A percentile compares a stretch with the other conserved stretches of the same genome.
Conservation (phyloP, 2,113 vertebrate genomes). For the Daphoenositta chrysoptera region DNA sequence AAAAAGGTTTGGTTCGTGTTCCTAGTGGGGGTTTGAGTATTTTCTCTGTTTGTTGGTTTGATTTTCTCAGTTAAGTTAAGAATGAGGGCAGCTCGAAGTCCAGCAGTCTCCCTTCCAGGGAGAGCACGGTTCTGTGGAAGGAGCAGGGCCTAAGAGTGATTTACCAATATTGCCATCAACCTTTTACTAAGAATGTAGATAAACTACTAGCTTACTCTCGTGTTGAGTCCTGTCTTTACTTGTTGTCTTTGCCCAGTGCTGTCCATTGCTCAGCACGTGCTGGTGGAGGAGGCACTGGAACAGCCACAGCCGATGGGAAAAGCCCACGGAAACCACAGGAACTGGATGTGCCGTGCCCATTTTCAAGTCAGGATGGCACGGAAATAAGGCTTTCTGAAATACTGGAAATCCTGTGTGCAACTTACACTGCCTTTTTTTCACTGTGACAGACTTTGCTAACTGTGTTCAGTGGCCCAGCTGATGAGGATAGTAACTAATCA, state of each 20-base stretch:
- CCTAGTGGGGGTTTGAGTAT: rapidly evolving
- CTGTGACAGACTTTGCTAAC: background rate
- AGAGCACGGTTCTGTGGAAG: rapidly evolving
- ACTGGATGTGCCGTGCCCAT: rapidly evolving
- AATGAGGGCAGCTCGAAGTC: rapidly evolving
- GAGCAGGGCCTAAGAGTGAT: background rate
- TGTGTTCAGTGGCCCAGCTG: background rate
- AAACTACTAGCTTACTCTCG: rapidly evolving
- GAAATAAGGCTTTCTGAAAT: background rate
- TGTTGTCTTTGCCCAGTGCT: background rate
- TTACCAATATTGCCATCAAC: rapidly evolving
- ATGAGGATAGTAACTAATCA: background rate
- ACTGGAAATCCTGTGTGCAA: rapidly evolving
- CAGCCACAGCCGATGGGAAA: background rate
- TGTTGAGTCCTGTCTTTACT: background rate
- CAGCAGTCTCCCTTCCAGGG: too few relatives aligned
- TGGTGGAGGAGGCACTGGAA: background rate
- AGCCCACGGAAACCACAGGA: rapidly evolving
- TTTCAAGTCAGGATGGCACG: background rate
- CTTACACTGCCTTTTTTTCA: background rate
- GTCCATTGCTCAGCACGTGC: rapidly evolving
- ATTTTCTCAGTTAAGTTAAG: background rate
- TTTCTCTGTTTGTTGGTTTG: rapidly evolving
- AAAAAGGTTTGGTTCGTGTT: background rate
- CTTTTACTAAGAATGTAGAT: rapidly evolving